Evolutionary conservation across 2,888 invertebrate genomes (phyloP).

Genomic region (Osmoderma eremita): DNA sequence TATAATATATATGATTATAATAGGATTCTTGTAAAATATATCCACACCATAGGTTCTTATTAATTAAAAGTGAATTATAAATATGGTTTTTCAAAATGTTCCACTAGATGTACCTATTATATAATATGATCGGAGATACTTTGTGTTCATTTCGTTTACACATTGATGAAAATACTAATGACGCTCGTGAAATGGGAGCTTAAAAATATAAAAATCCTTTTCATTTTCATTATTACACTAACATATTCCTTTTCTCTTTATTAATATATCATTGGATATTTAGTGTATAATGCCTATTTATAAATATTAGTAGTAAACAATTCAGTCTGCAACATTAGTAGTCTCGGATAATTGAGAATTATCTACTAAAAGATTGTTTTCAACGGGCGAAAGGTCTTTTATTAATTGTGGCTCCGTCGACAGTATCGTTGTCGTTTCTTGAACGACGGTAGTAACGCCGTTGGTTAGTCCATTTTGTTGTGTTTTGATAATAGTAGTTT

Average conservation of each 20-base stretch:
- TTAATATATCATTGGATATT: conserved; percentile 42
- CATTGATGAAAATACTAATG: conserved; percentile 48
- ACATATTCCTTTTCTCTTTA: conserved; percentile 36
- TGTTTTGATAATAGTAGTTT: conserved; percentile 50
- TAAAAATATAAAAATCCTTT: conserved; percentile 56
- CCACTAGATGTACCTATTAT: conserved; percentile 43
- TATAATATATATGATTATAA: conserved; percentile 18
- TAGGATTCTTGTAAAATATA: conserved; percentile 30
- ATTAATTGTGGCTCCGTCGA: conserved; percentile 52
- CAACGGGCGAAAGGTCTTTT: conserved; percentile 62
- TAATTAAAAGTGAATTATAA: conserved; percentile 8
- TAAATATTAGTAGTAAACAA: conserved; percentile 47
- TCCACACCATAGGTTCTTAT: conserved; percentile 32
- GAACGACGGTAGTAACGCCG: conserved; percentile 44
- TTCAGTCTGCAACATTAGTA: conserved; percentile 59
- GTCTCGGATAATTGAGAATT: conserved; percentile 55
- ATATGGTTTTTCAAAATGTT: not conserved
- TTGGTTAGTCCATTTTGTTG: conserved; percentile 56
- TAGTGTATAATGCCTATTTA: conserved; percentile 40
- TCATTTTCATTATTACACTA: conserved; percentile 53
- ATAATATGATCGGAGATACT: conserved; percentile 4
- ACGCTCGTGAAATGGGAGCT: conserved; percentile 48
- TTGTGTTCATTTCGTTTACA: conserved; percentile 56
- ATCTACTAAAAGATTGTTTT: conserved; percentile 59
- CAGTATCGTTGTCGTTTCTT: conserved; percentile 43